Evolutionary conservation across 2,113 vertebrate genomes (phyloP).

Genomic region (Grammomys dolichurus): DNA sequence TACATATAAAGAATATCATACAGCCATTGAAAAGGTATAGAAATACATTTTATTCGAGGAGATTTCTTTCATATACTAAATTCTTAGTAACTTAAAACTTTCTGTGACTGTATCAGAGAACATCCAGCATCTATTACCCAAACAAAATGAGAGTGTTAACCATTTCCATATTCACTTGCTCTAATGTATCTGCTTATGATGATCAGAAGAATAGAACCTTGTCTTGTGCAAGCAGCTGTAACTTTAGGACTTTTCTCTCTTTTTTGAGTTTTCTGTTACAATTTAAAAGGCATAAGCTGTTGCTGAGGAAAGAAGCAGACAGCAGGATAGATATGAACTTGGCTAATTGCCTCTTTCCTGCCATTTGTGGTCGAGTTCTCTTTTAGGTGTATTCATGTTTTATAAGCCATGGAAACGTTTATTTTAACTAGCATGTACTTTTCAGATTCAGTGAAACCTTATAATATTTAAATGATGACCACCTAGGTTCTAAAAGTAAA

Average conservation of each 20-base stretch:
- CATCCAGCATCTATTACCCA: background rate
- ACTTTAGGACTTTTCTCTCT: slow-evolving; percentile 57
- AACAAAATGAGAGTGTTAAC: background rate
- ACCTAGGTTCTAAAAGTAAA: slow-evolving; percentile 52
- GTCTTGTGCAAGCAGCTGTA: slow-evolving; percentile 50
- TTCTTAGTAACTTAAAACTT: background rate
- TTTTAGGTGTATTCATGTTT: slow-evolving; percentile 58
- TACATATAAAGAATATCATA: background rate
- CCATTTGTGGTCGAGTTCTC: background rate
- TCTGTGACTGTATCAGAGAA: background rate
- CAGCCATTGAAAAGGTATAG: background rate
- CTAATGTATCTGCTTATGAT: background rate
- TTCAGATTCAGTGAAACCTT: slow-evolving; percentile 47
- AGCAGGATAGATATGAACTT: background rate
- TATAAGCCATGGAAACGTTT: slow-evolving; percentile 48
- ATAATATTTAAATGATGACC: slow-evolving; percentile 31
- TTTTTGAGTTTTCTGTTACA: background rate
- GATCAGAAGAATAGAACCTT: slow-evolving; percentile 4
- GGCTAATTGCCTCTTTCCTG: background rate
- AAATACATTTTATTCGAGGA: background rate
- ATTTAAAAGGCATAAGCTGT: background rate
- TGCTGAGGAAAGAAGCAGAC: slow-evolving; percentile 18
- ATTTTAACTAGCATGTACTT: slow-evolving; percentile 35
- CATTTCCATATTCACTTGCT: background rate
- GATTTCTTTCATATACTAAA: background rate